phyloP scores from a whole-genome alignment of 2,797 vertebrate species.

The Sciurus vulgaris region DNA sequence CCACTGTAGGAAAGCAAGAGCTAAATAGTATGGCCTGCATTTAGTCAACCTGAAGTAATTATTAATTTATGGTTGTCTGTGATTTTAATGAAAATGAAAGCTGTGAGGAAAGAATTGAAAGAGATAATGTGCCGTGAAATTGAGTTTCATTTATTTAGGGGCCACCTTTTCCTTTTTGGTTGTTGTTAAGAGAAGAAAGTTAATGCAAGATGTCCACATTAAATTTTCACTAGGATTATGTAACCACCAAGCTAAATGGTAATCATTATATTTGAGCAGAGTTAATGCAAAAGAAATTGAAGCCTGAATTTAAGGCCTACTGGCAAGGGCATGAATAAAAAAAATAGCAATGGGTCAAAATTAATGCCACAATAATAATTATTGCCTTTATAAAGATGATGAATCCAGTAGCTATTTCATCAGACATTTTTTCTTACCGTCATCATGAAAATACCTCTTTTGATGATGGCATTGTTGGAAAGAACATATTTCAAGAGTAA shows the following conservation, averaged over 20 bases:
- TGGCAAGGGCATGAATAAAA: constrained; percentile 53
- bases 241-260: constrained; percentile 79
- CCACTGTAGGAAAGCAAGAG: constrained; percentile 93
- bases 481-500: constrained; percentile 62
- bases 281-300: constrained; percentile 82
- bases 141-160: constrained; percentile 99
- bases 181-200: constrained; percentile 94
- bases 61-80: constrained; percentile 99
- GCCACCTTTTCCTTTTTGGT: constrained; percentile 94
- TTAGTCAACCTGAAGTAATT: constrained; percentile 99
- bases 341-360: constrained; percentile 12
- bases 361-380: constrained; percentile 60
- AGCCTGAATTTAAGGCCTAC: constrained; percentile 66
- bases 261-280: constrained; percentile 77
- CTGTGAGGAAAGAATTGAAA: constrained; percentile 98
- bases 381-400: constrained; percentile 53
- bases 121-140: constrained; percentile 99
- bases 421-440: constrained; percentile 4
- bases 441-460: constrained; percentile 41
- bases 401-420: constrained; percentile 29
- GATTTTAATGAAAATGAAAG: constrained; percentile 99
- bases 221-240: constrained; percentile 86
- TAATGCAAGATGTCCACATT: constrained; percentile 85
- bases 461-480: neutral
- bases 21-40: constrained; percentile 94